Conservation (phyloP, 2,113 vertebrate genomes). For the Chloropsis cyanopogon region DNA sequence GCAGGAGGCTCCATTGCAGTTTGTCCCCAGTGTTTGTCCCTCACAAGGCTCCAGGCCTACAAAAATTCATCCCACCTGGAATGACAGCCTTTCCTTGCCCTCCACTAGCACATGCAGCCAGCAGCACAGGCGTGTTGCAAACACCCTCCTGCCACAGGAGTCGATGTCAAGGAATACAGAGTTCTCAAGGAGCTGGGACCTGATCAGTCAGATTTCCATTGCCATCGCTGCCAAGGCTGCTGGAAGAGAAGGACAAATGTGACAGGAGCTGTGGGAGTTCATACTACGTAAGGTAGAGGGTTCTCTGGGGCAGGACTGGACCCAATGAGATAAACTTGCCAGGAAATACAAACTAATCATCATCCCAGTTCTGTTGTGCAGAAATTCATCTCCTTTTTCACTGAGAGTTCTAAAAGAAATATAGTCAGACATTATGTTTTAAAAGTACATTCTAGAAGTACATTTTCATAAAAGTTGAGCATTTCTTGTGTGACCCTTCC, state of each 20-base stretch:
- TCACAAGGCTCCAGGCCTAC: not conserved
- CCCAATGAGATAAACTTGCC: not conserved
- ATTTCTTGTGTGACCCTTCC: not conserved
- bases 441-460: not conserved
- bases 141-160: not conserved
- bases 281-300: not conserved
- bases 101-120: not conserved
- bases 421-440: not conserved
- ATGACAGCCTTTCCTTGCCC: not conserved
- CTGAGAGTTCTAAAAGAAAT: not conserved
- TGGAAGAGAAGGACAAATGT: not conserved
- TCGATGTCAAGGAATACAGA: not conserved
- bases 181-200: not conserved
- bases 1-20: not conserved
- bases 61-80: not conserved
- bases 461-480: not conserved
- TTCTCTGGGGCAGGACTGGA: not conserved
- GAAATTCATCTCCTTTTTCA: not conserved
- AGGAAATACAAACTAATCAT: not conserved
- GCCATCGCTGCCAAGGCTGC: not conserved
- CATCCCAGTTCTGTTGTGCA: not conserved
- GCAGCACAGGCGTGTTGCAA: not conserved
- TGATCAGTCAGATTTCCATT: not conserved
- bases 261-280: not conserved
- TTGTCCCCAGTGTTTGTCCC: not conserved